Evolutionary conservation across 2,888 invertebrate species (phyloP).

Genomic region (Agrenia bidenticulata): DNA sequence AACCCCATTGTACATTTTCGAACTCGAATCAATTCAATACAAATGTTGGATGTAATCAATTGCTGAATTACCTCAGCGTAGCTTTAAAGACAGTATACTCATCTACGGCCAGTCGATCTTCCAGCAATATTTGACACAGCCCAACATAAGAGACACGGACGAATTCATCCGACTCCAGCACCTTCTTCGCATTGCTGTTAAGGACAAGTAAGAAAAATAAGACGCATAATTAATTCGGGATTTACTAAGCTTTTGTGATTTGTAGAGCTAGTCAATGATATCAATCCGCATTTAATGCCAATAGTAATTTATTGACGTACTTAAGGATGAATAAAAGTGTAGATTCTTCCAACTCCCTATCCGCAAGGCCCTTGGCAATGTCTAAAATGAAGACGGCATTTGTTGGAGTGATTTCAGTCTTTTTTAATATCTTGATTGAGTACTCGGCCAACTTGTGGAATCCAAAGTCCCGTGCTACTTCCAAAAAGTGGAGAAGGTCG

Average conservation of each 20-base stretch:
- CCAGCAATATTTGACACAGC: slow-evolving; percentile 11
- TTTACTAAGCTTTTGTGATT: too few species aligned
- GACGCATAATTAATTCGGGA: too few species aligned
- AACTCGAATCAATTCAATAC: neutral
- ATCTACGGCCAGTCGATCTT: slow-evolving; percentile 7
- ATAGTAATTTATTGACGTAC: slow-evolving; percentile 7
- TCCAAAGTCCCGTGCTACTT: slow-evolving; percentile 15
- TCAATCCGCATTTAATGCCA: neutral
- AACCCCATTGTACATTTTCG: too few species aligned
- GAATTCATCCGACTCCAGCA: slow-evolving; percentile 5
- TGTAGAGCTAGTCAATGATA: too few species aligned
- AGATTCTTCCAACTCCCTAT: slow-evolving; percentile 5
- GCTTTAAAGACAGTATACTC: slow-evolving; percentile 10
- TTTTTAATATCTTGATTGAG: slow-evolving; percentile 5
- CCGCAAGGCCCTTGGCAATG: slow-evolving; percentile 1
- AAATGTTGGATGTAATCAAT: too few species aligned
- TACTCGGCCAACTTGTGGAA: neutral
- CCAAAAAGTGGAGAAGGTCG: slow-evolving; percentile 6
- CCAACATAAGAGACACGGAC: neutral
- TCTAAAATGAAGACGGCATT: slow-evolving; percentile 6
- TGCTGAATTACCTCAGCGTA: slow-evolving; percentile 6
- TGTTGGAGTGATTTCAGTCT: neutral
- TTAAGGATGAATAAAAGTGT: neutral
- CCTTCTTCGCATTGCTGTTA: slow-evolving; percentile 10
- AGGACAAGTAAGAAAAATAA: too few species aligned